Evolutionary conservation across 1,140 invertebrate genomes (phyloP).

Genomic region (Pachypeltis micranthus): DNA sequence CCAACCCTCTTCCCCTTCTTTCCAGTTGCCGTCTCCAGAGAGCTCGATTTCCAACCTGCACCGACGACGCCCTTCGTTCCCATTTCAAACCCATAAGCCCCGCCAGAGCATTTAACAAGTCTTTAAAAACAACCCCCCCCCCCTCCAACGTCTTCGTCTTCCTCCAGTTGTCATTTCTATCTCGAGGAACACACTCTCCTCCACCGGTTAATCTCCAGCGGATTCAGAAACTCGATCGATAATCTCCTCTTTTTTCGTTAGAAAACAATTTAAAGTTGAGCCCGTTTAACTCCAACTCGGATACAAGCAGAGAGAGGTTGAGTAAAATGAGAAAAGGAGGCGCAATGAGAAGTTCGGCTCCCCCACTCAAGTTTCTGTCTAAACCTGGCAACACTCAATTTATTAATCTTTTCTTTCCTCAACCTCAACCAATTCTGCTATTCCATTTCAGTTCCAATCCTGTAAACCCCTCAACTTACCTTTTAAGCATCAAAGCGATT

Average conservation of each 20-base stretch:
- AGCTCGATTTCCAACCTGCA: background rate
- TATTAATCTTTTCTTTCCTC: background rate
- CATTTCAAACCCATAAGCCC: background rate
- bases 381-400: background rate
- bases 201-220: background rate
- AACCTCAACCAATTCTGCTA: background rate
- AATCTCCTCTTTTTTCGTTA: background rate
- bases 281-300: background rate
- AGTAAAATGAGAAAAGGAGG: background rate
- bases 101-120: background rate
- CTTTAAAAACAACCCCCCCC: conserved; percentile 1
- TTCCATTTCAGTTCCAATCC: background rate
- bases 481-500: too few species aligned
- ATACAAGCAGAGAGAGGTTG: too few species aligned
- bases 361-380: background rate
- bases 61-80: background rate
- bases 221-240: conserved; percentile 1
- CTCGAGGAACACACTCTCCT: background rate
- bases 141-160: background rate
- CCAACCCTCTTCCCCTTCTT: background rate
- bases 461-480: too few species aligned
- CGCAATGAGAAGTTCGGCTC: background rate
- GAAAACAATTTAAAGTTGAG: background rate
- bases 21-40: background rate
- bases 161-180: background rate